Conservation (phyloP, 2,888 invertebrate species). For the Lobophora halterata region DNA sequence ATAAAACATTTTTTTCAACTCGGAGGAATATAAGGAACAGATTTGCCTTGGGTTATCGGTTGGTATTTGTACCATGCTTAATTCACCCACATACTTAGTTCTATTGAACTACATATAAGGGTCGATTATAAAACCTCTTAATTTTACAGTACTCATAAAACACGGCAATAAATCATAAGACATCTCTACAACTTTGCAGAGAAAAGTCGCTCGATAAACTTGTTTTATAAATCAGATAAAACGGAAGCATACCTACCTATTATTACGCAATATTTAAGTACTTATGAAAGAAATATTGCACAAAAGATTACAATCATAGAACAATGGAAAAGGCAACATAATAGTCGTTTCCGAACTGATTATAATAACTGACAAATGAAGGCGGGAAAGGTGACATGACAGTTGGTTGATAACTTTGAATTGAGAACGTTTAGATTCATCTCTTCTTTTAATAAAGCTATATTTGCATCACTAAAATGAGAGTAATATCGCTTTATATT, state of each 20-base stretch:
- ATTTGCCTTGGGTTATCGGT: too few relatives aligned
- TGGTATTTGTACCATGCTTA: too few relatives aligned
- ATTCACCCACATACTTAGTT: too few relatives aligned
- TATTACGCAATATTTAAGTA: slow-evolving; percentile 22
- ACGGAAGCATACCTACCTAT: slow-evolving; percentile 17
- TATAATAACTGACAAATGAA: slow-evolving; percentile 16
- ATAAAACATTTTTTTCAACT: too few relatives aligned
- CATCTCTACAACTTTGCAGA: slow-evolving; percentile 11
- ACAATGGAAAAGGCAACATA: slow-evolving; percentile 19
- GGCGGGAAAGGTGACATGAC: slow-evolving; percentile 21
- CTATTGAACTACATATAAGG: too few relatives aligned
- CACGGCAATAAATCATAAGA: slow-evolving; percentile 11
- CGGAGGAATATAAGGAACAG: too few relatives aligned
- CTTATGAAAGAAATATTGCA: slow-evolving; percentile 10
- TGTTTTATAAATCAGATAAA: slow-evolving; percentile 10
- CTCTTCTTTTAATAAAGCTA: neutral
- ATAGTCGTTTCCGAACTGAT: slow-evolving; percentile 16
- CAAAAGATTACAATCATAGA: slow-evolving; percentile 13
- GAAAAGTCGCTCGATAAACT: slow-evolving; percentile 1
- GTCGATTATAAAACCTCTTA: slow-evolving; percentile 1
- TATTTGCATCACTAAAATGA: too few relatives aligned
- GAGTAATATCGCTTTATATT: too few relatives aligned
- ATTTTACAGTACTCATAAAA: slow-evolving; percentile 7
- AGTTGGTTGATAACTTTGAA: slow-evolving; percentile 21
- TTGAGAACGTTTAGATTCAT: slow-evolving; percentile 12